These are phyloP conservation scores for Amphiprion clarkii DNA, from an alignment of 2,797 vertebrate species.

Conservation along the genomic window DNA sequence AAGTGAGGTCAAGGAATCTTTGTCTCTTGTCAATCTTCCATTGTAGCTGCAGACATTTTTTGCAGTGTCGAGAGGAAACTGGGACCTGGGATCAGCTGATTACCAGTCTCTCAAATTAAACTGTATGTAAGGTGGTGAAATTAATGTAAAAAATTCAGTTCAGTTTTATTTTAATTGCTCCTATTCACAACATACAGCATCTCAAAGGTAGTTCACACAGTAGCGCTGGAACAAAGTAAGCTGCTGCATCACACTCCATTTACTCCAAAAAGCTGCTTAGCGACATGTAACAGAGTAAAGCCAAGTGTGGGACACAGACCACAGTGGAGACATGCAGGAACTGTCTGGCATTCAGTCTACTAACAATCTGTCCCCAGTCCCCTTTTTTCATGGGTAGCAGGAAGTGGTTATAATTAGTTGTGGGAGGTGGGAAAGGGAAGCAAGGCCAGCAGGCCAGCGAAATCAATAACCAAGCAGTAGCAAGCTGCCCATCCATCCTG, in stretches of 20 bases:
- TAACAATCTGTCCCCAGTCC: constrained; percentile 7
- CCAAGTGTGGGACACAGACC: constrained; percentile 7
- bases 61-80: neutral
- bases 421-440: constrained; percentile 62
- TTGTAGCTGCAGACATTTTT: constrained; percentile 4
- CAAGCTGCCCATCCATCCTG: constrained; percentile 74
- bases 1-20: constrained; percentile 4
- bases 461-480: constrained; percentile 77
- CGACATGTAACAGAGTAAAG: neutral
- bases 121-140: neutral
- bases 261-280: neutral
- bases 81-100: constrained; percentile 1
- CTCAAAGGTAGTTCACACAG: no score
- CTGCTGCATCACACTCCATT: neutral
- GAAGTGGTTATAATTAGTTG: constrained; percentile 73
- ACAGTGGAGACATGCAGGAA: constrained; percentile 21
- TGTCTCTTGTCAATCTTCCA: neutral
- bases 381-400: constrained; percentile 39
- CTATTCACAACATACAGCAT: no score
- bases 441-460: constrained; percentile 65
- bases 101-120: neutral
- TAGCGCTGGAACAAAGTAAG: no score
- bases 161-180: no score
- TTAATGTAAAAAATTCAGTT: neutral
- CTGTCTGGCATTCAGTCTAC: constrained; percentile 17